Evolutionary conservation across 2,113 vertebrate genomes (phyloP).

Genomic region (Peromyscus californicus): DNA sequence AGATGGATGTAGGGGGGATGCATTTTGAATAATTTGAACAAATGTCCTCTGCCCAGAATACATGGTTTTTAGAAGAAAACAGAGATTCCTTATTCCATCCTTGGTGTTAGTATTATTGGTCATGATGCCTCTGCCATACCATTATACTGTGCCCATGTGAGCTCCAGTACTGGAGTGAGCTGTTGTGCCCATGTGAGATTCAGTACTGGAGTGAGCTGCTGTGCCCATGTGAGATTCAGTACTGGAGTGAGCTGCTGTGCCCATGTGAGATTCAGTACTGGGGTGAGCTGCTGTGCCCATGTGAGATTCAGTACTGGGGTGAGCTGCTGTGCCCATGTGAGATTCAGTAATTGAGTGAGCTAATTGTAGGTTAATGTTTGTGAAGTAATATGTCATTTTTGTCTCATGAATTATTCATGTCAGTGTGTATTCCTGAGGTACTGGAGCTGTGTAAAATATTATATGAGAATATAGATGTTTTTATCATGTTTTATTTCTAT

Average conservation of each 20-base stretch:
- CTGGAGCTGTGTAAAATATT: conserved; percentile 59
- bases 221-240: not conserved
- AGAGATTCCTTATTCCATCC: conserved; percentile 34
- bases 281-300: not conserved
- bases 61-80: conserved; percentile 17
- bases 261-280: conserved; percentile 7
- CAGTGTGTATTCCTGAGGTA: conserved; percentile 55
- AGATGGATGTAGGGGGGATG: not conserved
- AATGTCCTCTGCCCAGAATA: not conserved
- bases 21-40: conserved; percentile 49
- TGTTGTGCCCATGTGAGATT: not conserved
- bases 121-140: not conserved
- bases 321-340: not conserved
- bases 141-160: not conserved
- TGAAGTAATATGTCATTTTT: conserved; percentile 56
- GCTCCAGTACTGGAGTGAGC: too few species aligned
- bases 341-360: conserved; percentile 18
- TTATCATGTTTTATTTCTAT: conserved; percentile 42
- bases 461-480: conserved; percentile 1
- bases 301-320: conserved; percentile 9
- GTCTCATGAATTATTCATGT: conserved; percentile 75
- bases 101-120: conserved; percentile 7
- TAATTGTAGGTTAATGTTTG: conserved; percentile 66
- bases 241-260: not conserved
- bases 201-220: not conserved